Evolutionary conservation across 2,113 vertebrate species (phyloP).

Genomic region (Fulmarus glacialis): DNA sequence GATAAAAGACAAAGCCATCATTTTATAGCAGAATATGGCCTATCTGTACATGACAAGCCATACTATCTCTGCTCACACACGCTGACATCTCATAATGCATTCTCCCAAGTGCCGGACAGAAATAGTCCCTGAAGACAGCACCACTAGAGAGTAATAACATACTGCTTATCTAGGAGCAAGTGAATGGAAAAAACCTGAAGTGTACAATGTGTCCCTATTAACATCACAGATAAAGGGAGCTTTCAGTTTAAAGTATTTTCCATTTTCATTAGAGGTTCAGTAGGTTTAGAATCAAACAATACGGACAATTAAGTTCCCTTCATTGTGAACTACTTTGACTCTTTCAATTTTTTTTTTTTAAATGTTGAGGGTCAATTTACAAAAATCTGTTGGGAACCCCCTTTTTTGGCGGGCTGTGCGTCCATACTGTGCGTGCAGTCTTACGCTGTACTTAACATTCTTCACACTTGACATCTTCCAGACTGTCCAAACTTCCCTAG

Average conservation of each 20-base stretch:
- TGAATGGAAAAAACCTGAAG: constrained; percentile 73
- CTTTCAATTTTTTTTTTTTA: not conserved
- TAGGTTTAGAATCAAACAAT: not conserved
- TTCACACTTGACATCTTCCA: not conserved
- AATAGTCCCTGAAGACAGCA: constrained; percentile 80
- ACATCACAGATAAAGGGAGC: constrained; percentile 52
- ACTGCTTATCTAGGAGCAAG: constrained; percentile 80
- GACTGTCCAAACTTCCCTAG: not conserved
- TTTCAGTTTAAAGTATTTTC: constrained; percentile 48
- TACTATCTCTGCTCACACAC: constrained; percentile 82
- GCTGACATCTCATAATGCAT: constrained; percentile 84
- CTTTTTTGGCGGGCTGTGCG: not conserved
- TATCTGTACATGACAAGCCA: constrained; percentile 82
- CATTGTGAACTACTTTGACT: not conserved
- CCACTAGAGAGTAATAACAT: constrained; percentile 75
- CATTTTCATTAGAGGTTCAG: not conserved
- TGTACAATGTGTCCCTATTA: constrained; percentile 64
- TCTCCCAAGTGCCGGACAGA: constrained; percentile 77
- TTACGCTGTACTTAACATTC: constrained; percentile 29
- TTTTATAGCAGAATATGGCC: constrained; percentile 75
- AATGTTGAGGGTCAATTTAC: not conserved
- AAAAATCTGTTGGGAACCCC: not conserved
- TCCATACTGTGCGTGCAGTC: not conserved
- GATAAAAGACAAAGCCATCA: constrained; percentile 80
- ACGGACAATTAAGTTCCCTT: not conserved